Evolutionary conservation across 2,113 vertebrate genomes (phyloP), one percentile per base, ranked within the genome.

Genomic region (Cathartes aura): DNA sequence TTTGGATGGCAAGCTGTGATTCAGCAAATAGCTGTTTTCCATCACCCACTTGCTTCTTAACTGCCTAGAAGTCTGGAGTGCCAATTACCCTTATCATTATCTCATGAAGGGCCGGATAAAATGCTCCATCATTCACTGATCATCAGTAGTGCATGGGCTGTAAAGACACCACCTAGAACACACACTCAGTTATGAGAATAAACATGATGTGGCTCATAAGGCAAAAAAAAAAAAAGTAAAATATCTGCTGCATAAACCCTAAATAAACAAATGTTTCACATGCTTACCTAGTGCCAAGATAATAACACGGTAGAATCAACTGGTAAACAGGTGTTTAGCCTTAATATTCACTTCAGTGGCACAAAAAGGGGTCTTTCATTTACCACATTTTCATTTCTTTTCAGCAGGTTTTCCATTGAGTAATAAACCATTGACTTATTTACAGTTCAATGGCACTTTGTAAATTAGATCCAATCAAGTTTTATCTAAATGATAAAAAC

Each of bases 251-350:
- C 79, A 78, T 90, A 83, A 94, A 94, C 48, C 9, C 47, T 78
- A 93, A 92, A 88, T 83, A 96, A 94, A 94, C 34, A 90, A 92
- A 92, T 74, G 75, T 89, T 91, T 74, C 42, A 81, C 34, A 53
- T 0, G 12, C 52, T 60, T 87, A 84, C 76, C 63, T 81, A 63
- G 10, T 75, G 75, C 36, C 55, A 87, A 67, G 62, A 32, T 81
- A 92, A 87, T 79, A 93, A 71, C 30, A 36, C 48, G 24, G 23
- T 29, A 12, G 76, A 90, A 95, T 92, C 75, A 67, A 36, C 15
- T 30, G 30, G 23, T 71, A 93, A 93, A 84, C 17, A 90, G 63
- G 36, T 86, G 26, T 74, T 95, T 74, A 89, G 42, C 30, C 27
- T 92, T 89, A 71, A 71, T 74, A 84, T 23, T 74, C 55, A 81